Evolutionary conservation across 2,113 vertebrate species (phyloP), one percentile per base, ranked within the genome.

Genomic region (Galbula dea): DNA sequence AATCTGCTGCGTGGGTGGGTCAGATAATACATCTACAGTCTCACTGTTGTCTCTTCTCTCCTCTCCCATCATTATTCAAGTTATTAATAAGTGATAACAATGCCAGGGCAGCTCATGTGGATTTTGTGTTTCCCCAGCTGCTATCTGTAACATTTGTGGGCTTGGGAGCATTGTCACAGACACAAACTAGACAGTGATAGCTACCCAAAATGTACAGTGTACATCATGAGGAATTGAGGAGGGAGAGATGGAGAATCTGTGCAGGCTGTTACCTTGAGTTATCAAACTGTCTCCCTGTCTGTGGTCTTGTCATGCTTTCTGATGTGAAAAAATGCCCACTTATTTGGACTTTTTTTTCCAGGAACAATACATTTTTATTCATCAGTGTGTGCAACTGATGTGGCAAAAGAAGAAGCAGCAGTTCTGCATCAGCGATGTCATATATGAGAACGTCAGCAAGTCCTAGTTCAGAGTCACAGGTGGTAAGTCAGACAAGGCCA

Each of bases 301-400:
- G 39, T 11, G 2, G 15, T 76, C 65, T 69, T 49, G 15, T 41
- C 51, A 9, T 22, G 18, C 32, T 67, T 57, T 24, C 6, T 15
- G 41, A 65, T 4, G 7, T 29, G 21, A 49, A 94, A 84, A 95
- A 37, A 24, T 20, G 6, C 13, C 5, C 10, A 2, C 15, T 45
- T 5, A 5, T 68, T 54, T 89, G 37, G 3, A 76, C 17, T 90
- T 87, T n/a, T 58, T 51, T 80, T 86, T 51, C 8, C 88, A 99
- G 99, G 99, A 99, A 84, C 99, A 99, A 96, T 99, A 98, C 67
- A 98, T 99, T 77, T 99, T 99, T 96, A 99, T 99, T 93, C 99
- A 99, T 73, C 99, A 99, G 96, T 99, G 99, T 23, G 98, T 99
- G 85, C 98, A 99, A 59, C 91, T 99, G 78, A 99, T 99, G 99